A percentile compares a stretch with the other conserved stretches of the same genome.
Conservation (phyloP, 2,113 vertebrate species). For the Chloroceryle aenea region DNA sequence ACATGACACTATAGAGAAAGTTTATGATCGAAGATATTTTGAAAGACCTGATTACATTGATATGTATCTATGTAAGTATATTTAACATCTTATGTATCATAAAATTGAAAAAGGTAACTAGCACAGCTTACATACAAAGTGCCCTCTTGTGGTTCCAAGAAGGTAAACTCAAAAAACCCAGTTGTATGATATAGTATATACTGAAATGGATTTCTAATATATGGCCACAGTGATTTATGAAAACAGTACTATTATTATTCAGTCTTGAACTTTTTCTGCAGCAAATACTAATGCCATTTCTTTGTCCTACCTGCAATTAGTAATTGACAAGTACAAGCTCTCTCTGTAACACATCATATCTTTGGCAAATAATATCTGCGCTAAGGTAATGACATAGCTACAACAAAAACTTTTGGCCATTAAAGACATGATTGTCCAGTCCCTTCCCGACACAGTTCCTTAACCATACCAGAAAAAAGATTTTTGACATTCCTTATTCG, state of each 20-base stretch:
- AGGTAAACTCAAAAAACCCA: background rate
- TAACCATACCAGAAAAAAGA: accelerated
- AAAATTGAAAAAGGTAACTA: background rate
- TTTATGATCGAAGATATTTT: background rate
- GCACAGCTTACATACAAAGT: constrained; percentile 16
- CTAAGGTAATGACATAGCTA: accelerated
- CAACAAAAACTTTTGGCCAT: background rate
- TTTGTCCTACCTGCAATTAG: background rate
- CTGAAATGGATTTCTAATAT: background rate
- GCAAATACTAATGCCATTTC: background rate
- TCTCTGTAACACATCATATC: background rate
- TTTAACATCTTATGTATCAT: accelerated
- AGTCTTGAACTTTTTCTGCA: background rate
- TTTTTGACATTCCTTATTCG: background rate
- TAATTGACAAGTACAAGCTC: background rate
- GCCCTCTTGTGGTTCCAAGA: constrained; percentile 74
- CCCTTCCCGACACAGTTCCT: background rate
- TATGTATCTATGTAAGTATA: too few relatives aligned
- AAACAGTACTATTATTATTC: background rate
- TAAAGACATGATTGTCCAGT: background rate
- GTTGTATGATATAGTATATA: background rate
- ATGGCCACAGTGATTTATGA: background rate
- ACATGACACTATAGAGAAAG: background rate
- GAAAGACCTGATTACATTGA: background rate
- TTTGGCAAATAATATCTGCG: accelerated